Conservation (phyloP, 2,797 vertebrate species). For the Salarias fasciatus region DNA sequence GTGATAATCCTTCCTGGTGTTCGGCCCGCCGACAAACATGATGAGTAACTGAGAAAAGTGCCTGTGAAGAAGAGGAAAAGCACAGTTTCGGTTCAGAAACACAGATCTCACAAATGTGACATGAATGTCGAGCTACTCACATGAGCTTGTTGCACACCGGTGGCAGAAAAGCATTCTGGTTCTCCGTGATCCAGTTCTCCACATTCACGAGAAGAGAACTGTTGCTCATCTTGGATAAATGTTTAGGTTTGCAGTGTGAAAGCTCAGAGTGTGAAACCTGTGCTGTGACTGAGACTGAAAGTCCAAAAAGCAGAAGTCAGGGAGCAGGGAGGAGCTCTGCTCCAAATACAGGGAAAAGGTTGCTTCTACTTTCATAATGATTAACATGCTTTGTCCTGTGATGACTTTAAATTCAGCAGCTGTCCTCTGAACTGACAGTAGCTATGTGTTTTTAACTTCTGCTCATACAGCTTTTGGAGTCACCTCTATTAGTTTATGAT, state of each 20-base stretch:
- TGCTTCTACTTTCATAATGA: slow-evolving; percentile 5
- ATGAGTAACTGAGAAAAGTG: slow-evolving; percentile 89
- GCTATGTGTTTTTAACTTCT: too few relatives aligned
- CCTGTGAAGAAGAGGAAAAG: slow-evolving; percentile 76
- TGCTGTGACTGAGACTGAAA: background rate
- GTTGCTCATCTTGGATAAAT: slow-evolving; percentile 65
- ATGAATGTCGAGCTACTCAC: slow-evolving; percentile 84
- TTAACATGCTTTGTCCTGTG: slow-evolving; percentile 10
- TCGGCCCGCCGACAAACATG: slow-evolving; percentile 98
- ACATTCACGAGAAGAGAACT: slow-evolving; percentile 80
- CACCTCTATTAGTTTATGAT: too few relatives aligned
- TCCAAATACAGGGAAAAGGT: slow-evolving; percentile 37
- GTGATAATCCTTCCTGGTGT: slow-evolving; percentile 95
- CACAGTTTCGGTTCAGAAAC: background rate
- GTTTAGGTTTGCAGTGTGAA: background rate
- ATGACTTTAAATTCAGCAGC: background rate
- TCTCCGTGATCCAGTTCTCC: slow-evolving; percentile 88
- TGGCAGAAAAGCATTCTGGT: slow-evolving; percentile 88
- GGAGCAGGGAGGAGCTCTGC: slow-evolving; percentile 40
- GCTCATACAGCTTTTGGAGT: too few relatives aligned
- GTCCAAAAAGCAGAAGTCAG: slow-evolving; percentile 58
- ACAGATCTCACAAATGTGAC: background rate
- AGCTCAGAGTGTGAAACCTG: background rate
- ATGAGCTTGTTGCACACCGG: slow-evolving; percentile 99
- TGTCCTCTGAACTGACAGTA: too few relatives aligned